Base-by-base conservation (phyloP, 2,888 invertebrate species). In the Lapara coniferarum region DNA sequence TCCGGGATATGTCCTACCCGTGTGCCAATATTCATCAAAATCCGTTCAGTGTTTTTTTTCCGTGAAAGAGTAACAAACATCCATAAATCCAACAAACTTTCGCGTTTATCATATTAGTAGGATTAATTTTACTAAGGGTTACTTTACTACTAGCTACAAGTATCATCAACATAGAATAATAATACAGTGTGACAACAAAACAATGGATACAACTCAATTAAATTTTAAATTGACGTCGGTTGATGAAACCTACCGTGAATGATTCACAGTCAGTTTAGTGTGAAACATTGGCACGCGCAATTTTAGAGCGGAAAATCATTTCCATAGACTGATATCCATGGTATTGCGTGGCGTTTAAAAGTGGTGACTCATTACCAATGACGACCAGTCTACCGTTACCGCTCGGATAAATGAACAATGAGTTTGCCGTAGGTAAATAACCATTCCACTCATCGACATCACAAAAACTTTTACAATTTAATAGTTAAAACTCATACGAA, bases 221-320 rank as follows among this genome's bases (percentile, higher is more conserved):
- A 46, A 63, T 49, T 49, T 7, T 63, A 13, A 63, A 63, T 63
- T 49, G 46, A 66, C 51, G 68, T 56, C 58, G 68, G 68, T 56
- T 52, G 68, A 49, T 58, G 51, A 57, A 68, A 46, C 49, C 56
- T 55, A 66, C 59, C 52, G 19, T 49, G 59, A 66, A 66, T 53
- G 44, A 70, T 59, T 52, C 63, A 70, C 14, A 52, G 52, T 63
- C 51, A 71, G 70, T 72, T 73, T 75, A 78, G 71, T 70, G 70
- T 69, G 68, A 70, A 74, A 67, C 51, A 80, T 77, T 71, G 53
- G 37, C 59, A 44, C 68, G 44, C 77, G 71, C 77, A 78, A 81
- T 83, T 86, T 80, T 82, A 82, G 85, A 89, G 86, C 87, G 86
- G 85, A 87, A 90, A 89, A 86, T 85, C 79, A 83, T 85, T 87